phyloP scores from a whole-genome alignment of 2,113 vertebrate genomes.

The Nannobrachium achirus region DNA sequence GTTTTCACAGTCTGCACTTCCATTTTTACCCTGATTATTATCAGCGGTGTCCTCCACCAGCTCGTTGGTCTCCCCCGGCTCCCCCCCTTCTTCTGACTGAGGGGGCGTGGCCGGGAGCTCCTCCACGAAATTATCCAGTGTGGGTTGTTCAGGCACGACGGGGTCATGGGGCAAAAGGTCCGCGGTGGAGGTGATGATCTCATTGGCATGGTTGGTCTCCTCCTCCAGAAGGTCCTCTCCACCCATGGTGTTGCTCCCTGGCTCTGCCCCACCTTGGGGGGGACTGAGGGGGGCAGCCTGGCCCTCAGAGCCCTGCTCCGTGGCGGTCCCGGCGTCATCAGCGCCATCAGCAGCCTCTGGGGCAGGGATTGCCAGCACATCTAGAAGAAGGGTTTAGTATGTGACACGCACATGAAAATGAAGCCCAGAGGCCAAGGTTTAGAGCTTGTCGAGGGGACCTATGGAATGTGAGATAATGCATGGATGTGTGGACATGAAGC shows the following conservation, averaged over 20 bases:
- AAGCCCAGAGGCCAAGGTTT: constrained; percentile 57
- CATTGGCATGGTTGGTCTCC: constrained; percentile 49
- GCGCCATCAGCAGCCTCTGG: constrained; percentile 28
- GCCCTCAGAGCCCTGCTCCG: constrained; percentile 41
- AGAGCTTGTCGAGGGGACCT: constrained; percentile 46
- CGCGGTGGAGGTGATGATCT: constrained; percentile 56
- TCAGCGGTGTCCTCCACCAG: constrained; percentile 48
- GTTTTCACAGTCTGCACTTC: too few species aligned
- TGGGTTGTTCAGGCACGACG: constrained; percentile 27
- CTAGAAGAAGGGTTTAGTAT: constrained; percentile 68
- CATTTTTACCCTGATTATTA: constrained; percentile 41
- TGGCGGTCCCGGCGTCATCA: constrained; percentile 20
- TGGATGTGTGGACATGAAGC: constrained; percentile 29
- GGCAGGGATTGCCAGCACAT: constrained; percentile 51
- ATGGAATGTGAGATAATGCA: constrained; percentile 64
- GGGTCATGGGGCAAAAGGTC: constrained; percentile 45
- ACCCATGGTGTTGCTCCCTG: constrained; percentile 38
- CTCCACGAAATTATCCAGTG: constrained; percentile 47
- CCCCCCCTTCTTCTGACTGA: constrained; percentile 36
- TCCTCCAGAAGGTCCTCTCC: constrained; percentile 35
- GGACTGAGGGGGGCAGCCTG: constrained; percentile 32
- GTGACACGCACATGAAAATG: constrained; percentile 74
- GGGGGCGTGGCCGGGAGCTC: constrained; percentile 37
- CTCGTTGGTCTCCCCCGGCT: constrained; percentile 47
- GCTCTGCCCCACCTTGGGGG: constrained; percentile 22